These are phyloP conservation scores for Pyralis farinalis DNA, from an alignment of 2,888 invertebrate species.

Conservation along the genomic window DNA sequence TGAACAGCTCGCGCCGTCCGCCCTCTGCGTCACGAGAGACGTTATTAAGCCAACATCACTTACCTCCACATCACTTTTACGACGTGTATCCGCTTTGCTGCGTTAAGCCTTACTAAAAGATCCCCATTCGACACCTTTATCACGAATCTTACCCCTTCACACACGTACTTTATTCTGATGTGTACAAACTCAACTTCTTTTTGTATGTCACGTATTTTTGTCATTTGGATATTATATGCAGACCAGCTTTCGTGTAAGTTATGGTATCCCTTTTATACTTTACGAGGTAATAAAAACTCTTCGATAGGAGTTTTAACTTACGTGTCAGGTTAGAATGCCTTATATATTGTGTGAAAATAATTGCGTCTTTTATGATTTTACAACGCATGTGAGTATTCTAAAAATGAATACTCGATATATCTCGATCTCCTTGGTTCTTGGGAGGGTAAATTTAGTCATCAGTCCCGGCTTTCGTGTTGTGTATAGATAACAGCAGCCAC, in stretches of 20 bases:
- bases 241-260: not conserved
- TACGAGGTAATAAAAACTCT: slow-evolving; percentile 8
- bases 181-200: slow-evolving; percentile 3
- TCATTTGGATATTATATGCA: slow-evolving; percentile 1
- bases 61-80: slow-evolving; percentile 48
- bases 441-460: no score
- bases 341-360: slow-evolving; percentile 1
- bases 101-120: slow-evolving; percentile 35
- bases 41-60: slow-evolving; percentile 37
- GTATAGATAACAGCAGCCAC: no score
- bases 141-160: slow-evolving; percentile 35
- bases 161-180: slow-evolving; percentile 8
- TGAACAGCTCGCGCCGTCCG: slow-evolving; percentile 14
- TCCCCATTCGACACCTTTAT: slow-evolving; percentile 36
- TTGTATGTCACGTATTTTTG: slow-evolving; percentile 1
- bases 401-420: no score
- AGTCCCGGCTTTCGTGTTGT: no score
- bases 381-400: no score
- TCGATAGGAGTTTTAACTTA: not conserved
- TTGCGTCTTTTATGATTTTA: not conserved
- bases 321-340: not conserved
- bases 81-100: slow-evolving; percentile 45
- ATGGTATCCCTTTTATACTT: slow-evolving; percentile 8
- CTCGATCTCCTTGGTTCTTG: no score
- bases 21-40: slow-evolving; percentile 28